Evolutionary conservation across 2,888 invertebrate species (phyloP), one percentile per base, ranked within the genome.

Genomic region (Plagodis pulveraria): DNA sequence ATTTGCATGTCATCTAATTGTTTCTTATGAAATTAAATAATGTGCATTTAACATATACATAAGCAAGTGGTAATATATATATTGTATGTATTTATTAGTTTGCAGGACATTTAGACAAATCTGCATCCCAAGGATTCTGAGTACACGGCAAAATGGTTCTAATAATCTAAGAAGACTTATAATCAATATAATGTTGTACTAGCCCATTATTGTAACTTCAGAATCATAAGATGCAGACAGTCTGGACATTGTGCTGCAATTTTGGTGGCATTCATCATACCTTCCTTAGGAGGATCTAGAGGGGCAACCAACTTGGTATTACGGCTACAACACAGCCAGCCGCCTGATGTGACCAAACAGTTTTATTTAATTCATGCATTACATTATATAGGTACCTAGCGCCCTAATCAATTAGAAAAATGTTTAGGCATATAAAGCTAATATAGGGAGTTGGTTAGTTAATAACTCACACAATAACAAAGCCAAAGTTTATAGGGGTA

Each of bases 301-400:
- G 87, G 86, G 65, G 81, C 80, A 66, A 90, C 80, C 60, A 72
- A 77, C 76, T 81, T 80, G 74, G 71, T 67, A 64, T 80, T 86
- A 78, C 83, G 83, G 80, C 84, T 80, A 89, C 89, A 91, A 89
- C 88, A 89, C 74, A 86, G 77, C 88, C 85, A 89, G 73, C 77
- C 72, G 72, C 86, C 89, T 90, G 80, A 74, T 71, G 71, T 76
- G 66, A 79, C 63, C 76, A 82, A 78, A 66, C 50, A 59, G 50
- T 52, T 60, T 45, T 7, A 60, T 54, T 38, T 54, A 61, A 56
- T 57, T 58, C 51, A 60, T 53, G 48, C 54, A 56, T 48, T 36
- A 51, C 50, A 1, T 40, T 40, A 40, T 5, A 10, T 54, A 32
- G 46, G 46, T 11, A 35, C 38, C 33, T n/a, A n/a, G n/a, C n/a